These are phyloP conservation scores for Drosophila leontia DNA, from an alignment of 1,140 invertebrate species.

Conservation along the genomic window DNA sequence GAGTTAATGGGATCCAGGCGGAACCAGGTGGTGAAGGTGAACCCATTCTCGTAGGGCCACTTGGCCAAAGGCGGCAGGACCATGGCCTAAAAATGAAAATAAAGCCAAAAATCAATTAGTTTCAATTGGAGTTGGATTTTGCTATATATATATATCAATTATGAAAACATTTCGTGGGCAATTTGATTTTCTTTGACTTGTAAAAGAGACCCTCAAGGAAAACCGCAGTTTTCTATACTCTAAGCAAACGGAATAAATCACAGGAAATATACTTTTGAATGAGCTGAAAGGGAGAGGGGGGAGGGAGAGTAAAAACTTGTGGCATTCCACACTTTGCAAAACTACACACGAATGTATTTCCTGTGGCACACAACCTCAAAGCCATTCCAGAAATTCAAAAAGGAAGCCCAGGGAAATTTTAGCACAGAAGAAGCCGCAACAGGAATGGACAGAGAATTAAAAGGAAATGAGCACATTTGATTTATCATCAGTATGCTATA, in stretches of 20 bases:
- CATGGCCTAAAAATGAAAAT: constrained; percentile 90
- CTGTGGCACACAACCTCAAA: constrained; percentile 26
- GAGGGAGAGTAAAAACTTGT: constrained; percentile 15
- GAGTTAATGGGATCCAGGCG: constrained; percentile 99
- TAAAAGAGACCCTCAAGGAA: not conserved
- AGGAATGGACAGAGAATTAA: constrained; percentile 73
- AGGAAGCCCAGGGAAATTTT: constrained; percentile 16
- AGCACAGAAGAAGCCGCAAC: too few relatives aligned
- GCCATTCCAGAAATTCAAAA: constrained; percentile 47
- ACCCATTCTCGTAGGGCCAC: constrained; percentile 99
- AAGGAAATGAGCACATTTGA: constrained; percentile 82
- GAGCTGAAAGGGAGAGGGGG: not conserved
- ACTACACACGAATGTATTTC: constrained; percentile 31
- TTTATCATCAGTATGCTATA: constrained; percentile 69
- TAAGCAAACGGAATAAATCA: constrained; percentile 47
- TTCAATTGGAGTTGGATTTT: not conserved
- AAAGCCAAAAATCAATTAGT: not conserved
- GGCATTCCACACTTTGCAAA: constrained; percentile 29
- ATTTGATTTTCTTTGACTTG: constrained; percentile 10
- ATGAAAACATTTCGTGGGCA: constrained; percentile 11
- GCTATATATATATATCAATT: constrained; percentile 1
- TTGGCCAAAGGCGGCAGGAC: constrained; percentile 97
- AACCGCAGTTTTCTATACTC: not conserved
- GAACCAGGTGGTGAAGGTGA: constrained; percentile 99
- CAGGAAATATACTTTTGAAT: constrained; percentile 66